Evolutionary conservation across 2,113 vertebrate species (phyloP).

Genomic region (Marmota flaviventris): DNA sequence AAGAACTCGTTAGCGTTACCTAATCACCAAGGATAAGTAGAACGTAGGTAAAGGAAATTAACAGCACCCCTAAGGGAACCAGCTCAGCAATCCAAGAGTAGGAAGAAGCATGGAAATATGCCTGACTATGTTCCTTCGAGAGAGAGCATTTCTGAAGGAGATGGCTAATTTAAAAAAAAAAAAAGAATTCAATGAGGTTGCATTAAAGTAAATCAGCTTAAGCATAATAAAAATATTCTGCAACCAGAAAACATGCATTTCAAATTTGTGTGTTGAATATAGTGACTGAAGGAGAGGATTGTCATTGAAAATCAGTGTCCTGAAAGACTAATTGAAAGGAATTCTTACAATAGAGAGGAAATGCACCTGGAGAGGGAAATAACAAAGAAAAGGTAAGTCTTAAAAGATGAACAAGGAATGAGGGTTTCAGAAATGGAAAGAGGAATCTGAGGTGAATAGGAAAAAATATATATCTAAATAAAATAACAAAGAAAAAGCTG

Average conservation of each 20-base stretch:
- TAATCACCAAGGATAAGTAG: neutral
- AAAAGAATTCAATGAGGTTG: neutral
- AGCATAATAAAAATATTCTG: neutral
- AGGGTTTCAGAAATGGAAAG: neutral
- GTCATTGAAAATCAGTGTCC: neutral
- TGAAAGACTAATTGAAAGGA: constrained; percentile 44
- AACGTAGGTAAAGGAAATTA: neutral
- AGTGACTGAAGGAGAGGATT: neutral
- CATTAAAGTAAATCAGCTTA: neutral
- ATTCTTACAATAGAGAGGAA: constrained; percentile 10
- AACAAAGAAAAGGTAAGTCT: neutral
- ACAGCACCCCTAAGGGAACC: neutral
- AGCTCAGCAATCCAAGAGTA: neutral
- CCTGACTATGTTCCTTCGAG: neutral
- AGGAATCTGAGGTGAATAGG: neutral
- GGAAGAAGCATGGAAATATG: neutral
- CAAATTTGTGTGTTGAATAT: neutral
- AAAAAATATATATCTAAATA: neutral
- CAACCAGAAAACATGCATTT: constrained; percentile 4
- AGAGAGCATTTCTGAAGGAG: neutral
- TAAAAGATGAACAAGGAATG: neutral
- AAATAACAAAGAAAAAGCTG: neutral
- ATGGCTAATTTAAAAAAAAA: neutral
- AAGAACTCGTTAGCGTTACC: neutral
- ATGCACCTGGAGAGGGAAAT: constrained; percentile 4